Percentiles rank a stretch among this genome's conserved stretches.
phyloP scores from a whole-genome alignment of 2,797 vertebrate species.

The Alectoris magna region DNA sequence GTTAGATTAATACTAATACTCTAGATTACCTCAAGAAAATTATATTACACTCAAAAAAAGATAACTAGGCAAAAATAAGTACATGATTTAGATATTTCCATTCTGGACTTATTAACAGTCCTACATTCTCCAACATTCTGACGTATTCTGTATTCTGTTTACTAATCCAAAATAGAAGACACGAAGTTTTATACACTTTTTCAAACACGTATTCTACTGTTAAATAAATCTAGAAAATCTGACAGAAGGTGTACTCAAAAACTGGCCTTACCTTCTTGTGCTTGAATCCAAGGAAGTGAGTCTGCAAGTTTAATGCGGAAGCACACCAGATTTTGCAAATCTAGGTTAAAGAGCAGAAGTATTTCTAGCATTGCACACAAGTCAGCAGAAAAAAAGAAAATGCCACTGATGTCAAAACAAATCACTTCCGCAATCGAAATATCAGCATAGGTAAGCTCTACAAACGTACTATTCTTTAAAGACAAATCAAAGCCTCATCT shows the following conservation, averaged over 20 bases:
- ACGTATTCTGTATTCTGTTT: neutral
- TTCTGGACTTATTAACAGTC: neutral
- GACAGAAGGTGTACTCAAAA: neutral
- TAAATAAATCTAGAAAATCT: neutral
- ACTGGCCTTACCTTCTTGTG: conserved; percentile 51
- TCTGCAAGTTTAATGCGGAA: conserved; percentile 64
- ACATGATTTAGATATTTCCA: neutral
- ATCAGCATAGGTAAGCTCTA: neutral
- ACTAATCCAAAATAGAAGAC: neutral
- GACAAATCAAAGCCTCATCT: neutral
- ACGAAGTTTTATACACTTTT: neutral
- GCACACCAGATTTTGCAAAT: conserved; percentile 72
- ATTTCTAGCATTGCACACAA: neutral
- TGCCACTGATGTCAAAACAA: neutral
- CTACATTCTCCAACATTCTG: neutral
- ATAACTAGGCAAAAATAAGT: neutral
- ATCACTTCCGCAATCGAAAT: neutral
- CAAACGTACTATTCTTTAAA: neutral
- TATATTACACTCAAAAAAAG: neutral
- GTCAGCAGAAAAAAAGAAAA: neutral
- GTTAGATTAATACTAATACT: neutral
- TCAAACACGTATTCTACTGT: neutral
- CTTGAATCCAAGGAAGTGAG: conserved; percentile 65
- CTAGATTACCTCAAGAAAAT: neutral
- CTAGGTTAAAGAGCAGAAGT: conserved; percentile 43